These are phyloP conservation scores for Mactra quadrangularis DNA, from an alignment of 1,140 invertebrate genomes.

Conservation along the genomic window DNA sequence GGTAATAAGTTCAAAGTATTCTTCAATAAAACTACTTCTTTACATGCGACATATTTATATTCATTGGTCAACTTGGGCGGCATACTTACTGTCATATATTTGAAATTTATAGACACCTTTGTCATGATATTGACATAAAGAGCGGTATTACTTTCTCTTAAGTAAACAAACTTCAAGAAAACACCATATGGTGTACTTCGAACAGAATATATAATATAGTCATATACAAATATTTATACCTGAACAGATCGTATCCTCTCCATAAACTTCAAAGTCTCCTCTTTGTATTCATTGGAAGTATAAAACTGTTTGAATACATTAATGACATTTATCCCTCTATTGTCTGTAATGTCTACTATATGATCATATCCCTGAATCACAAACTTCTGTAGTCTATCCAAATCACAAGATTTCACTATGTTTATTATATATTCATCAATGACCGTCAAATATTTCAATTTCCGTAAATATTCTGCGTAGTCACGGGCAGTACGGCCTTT, in stretches of 20 bases:
- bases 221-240: conserved; percentile 21
- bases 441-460: conserved; percentile 54
- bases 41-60: too few relatives aligned
- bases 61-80: too few relatives aligned
- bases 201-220: background rate
- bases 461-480: conserved; percentile 55
- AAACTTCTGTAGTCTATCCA: conserved; percentile 35
- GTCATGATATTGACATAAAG: too few relatives aligned
- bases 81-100: too few relatives aligned
- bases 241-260: conserved; percentile 37
- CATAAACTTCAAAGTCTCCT: conserved; percentile 31
- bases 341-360: conserved; percentile 54
- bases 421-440: conserved; percentile 65
- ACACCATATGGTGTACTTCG: background rate
- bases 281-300: conserved; percentile 23
- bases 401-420: conserved; percentile 40
- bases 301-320: conserved; percentile 11
- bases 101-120: too few relatives aligned
- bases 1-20: too few relatives aligned
- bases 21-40: too few relatives aligned
- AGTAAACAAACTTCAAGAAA: too few relatives aligned
- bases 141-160: too few relatives aligned
- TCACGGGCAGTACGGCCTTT: conserved; percentile 62
- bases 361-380: conserved; percentile 61
- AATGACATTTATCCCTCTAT: conserved; percentile 45